A percentile compares a stretch with the other conserved stretches of the same genome.
Evolutionary conservation across 1,140 invertebrate species (phyloP).

Genomic region (Caenorhabditis briggsae): DNA sequence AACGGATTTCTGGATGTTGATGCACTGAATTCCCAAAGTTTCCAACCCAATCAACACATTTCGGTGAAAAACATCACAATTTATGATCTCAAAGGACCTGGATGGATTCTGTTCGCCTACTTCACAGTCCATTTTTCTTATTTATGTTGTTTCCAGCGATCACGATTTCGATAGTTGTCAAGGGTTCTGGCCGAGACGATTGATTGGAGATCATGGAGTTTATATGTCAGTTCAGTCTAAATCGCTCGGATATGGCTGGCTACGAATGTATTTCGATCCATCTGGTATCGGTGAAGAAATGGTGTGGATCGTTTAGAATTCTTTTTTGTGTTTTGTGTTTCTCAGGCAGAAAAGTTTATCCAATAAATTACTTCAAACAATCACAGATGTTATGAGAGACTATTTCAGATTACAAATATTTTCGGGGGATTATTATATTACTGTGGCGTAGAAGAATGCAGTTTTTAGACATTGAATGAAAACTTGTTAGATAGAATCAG

Average conservation of each 20-base stretch:
- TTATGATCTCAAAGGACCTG: background rate
- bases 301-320: too few species aligned
- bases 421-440: background rate
- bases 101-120: background rate
- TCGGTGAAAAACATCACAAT: background rate
- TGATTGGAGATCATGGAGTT: slow-evolving; percentile 6
- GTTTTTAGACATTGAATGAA: background rate
- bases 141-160: background rate
- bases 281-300: background rate
- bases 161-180: background rate
- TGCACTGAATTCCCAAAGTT: background rate
- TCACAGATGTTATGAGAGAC: background rate
- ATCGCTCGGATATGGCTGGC: background rate
- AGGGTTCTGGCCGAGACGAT: background rate
- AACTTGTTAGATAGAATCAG: slow-evolving; percentile 33
- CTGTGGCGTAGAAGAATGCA: background rate
- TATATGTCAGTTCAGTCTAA: background rate
- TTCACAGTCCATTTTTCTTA: background rate
- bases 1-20: background rate
- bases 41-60: background rate
- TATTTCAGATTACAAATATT: background rate
- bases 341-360: background rate
- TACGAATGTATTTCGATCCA: background rate
- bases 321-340: background rate
- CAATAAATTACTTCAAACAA: slow-evolving; percentile 12